Conservation (phyloP, 2,797 vertebrate genomes). For the Hippocampus kuda region DNA sequence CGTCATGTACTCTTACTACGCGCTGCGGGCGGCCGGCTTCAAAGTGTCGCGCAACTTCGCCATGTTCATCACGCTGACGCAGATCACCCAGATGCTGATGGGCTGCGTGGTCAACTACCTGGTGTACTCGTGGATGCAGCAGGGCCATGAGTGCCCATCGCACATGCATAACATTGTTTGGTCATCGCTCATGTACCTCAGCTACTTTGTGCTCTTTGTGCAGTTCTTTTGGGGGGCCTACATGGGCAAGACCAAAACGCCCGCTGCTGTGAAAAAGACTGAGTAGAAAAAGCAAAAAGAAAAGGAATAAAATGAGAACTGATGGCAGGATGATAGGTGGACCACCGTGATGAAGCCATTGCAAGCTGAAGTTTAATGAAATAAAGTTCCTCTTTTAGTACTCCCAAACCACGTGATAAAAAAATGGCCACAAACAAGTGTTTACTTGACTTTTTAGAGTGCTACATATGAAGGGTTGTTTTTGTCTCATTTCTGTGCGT, state of each 20-base stretch:
- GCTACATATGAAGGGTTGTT: conserved; percentile 41
- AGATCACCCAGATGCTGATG: conserved; percentile 97
- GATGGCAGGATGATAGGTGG: conserved; percentile 1
- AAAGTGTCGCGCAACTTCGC: conserved; percentile 90
- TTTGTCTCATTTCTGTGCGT: conserved; percentile 29
- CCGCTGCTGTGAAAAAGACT: conserved; percentile 62
- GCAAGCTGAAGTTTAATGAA: conserved; percentile 10
- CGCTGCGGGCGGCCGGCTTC: conserved; percentile 88
- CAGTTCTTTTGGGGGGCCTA: conserved; percentile 98
- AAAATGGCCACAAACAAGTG: conserved; percentile 32
- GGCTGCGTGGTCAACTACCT: conserved; percentile 95
- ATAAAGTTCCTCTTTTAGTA: conserved; percentile 15
- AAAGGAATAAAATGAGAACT: not conserved
- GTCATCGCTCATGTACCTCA: conserved; percentile 99
- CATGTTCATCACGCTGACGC: conserved; percentile 98
- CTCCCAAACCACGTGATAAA: conserved; percentile 18
- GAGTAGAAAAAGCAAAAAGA: conserved; percentile 39
- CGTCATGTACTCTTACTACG: conserved; percentile 98
- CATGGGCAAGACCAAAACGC: conserved; percentile 72
- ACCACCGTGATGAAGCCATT: conserved; percentile 48
- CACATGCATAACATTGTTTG: conserved; percentile 97
- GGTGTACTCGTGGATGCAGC: conserved; percentile 98
- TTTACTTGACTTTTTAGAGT: conserved; percentile 42
- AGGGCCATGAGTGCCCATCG: conserved; percentile 86
- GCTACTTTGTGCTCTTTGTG: conserved; percentile 98